Conservation (phyloP, 2,888 invertebrate species). For the Resseliella maxima region DNA sequence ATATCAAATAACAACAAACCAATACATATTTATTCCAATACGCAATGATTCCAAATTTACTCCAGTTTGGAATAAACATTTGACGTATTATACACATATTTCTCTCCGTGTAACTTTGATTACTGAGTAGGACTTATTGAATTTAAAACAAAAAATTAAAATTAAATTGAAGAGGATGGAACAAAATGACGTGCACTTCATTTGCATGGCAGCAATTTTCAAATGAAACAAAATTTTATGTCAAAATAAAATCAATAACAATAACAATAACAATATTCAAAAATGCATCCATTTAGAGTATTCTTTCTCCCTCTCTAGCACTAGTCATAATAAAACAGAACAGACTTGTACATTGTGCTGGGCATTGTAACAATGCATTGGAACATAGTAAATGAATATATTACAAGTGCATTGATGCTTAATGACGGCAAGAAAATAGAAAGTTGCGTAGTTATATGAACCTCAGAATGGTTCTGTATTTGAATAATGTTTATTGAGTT, state of each 20-base stretch:
- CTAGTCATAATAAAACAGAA: neutral
- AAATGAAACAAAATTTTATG: neutral
- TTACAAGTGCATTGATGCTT: constrained; percentile 3
- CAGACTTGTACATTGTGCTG: neutral
- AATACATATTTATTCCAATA: too few species aligned
- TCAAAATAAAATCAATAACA: neutral
- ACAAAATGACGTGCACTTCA: neutral
- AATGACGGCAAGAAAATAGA: constrained; percentile 11
- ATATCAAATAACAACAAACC: too few species aligned
- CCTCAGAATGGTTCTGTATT: neutral
- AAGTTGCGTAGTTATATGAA: neutral
- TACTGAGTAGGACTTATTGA: neutral
- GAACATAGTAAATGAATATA: neutral
- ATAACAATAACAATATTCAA: constrained; percentile 23
- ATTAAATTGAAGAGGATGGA: too few species aligned
- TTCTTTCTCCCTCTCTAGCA: neutral
- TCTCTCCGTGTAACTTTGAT: too few species aligned
- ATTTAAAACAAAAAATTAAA: too few species aligned
- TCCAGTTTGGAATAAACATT: too few species aligned
- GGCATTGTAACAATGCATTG: neutral
- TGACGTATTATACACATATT: too few species aligned
- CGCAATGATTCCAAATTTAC: too few species aligned
- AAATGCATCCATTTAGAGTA: neutral
- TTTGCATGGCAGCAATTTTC: neutral
- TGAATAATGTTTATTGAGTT: neutral